phyloP scores from a whole-genome alignment of 2,888 invertebrate species.

The Ecliptopera silaceata region DNA sequence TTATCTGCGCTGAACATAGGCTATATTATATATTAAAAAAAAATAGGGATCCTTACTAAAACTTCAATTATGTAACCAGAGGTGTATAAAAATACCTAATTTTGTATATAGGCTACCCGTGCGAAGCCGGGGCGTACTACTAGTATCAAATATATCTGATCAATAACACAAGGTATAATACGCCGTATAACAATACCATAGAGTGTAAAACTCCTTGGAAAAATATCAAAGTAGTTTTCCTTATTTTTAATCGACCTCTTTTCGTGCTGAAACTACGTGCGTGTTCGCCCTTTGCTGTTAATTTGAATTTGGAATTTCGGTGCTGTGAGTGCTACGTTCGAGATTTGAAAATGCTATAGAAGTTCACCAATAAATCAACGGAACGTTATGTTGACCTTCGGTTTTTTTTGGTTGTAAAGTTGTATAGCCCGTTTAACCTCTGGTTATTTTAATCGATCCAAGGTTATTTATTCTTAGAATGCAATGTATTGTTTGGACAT shows the following conservation, averaged over 20 bases:
- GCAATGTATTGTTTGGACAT: slow-evolving; percentile 21
- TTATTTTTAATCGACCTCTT: slow-evolving; percentile 49
- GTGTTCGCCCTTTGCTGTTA: slow-evolving; percentile 61
- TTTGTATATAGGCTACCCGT: too few species aligned
- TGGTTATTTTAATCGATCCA: neutral
- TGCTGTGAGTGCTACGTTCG: slow-evolving; percentile 27
- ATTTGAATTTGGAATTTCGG: slow-evolving; percentile 56
- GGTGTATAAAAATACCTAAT: too few species aligned
- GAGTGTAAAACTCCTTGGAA: slow-evolving; percentile 1
- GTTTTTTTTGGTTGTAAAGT: neutral
- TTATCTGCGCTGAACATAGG: too few species aligned
- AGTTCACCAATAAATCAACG: slow-evolving; percentile 2
- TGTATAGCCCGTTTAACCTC: neutral
- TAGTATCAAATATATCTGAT: too few species aligned
- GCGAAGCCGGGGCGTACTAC: too few species aligned
- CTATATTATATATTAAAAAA: too few species aligned
- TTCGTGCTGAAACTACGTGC: slow-evolving; percentile 50
- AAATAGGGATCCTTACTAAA: too few species aligned
- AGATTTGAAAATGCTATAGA: slow-evolving; percentile 18
- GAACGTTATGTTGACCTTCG: neutral
- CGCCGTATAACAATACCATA: neutral
- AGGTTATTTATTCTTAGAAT: neutral
- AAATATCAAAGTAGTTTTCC: slow-evolving; percentile 38
- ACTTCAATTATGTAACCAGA: too few species aligned
- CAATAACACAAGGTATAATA: slow-evolving; percentile 12